Percentiles rank a stretch among this genome's conserved stretches.
Evolutionary conservation across 2,113 vertebrate species (phyloP).

Genomic region (Dunckerocampus dactyliophorus): DNA sequence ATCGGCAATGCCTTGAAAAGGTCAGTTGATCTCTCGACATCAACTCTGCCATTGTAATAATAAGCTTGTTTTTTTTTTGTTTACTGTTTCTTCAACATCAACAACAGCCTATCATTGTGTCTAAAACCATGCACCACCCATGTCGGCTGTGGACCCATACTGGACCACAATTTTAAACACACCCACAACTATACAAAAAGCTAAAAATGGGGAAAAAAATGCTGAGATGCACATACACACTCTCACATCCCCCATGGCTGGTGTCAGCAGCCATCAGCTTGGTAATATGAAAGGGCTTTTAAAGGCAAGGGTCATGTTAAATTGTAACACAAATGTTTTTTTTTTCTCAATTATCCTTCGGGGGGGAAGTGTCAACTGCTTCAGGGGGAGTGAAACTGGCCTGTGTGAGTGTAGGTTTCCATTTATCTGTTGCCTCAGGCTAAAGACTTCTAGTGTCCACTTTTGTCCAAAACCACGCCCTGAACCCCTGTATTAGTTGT

Average conservation of each 20-base stretch:
- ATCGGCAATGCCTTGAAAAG: constrained; percentile 84
- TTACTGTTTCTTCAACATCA: constrained; percentile 58
- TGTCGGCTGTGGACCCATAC: constrained; percentile 17
- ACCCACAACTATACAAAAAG: constrained; percentile 7
- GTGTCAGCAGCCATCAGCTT: constrained; percentile 83
- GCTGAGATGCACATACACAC: constrained; percentile 10
- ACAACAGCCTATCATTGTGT: constrained; percentile 60
- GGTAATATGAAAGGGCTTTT: constrained; percentile 89
- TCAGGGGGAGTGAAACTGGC: constrained; percentile 78
- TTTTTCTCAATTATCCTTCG: constrained; percentile 96
- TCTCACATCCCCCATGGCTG: constrained; percentile 21
- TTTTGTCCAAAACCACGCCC: not conserved
- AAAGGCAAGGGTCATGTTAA: constrained; percentile 93
- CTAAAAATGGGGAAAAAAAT: not conserved
- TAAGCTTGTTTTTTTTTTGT: constrained; percentile 78
- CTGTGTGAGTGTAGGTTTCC: constrained; percentile 28
- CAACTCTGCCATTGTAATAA: constrained; percentile 84
- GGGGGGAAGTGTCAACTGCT: constrained; percentile 94
- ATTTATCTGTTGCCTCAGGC: constrained; percentile 49
- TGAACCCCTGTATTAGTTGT: constrained; percentile 5
- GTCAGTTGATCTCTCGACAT: constrained; percentile 85
- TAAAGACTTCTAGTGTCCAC: constrained; percentile 46
- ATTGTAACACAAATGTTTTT: constrained; percentile 96
- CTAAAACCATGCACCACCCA: constrained; percentile 47
- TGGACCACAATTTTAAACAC: constrained; percentile 10